Evolutionary conservation across 1,140 invertebrate genomes (phyloP).

Genomic region (Drosophila sulfurigaster): DNA sequence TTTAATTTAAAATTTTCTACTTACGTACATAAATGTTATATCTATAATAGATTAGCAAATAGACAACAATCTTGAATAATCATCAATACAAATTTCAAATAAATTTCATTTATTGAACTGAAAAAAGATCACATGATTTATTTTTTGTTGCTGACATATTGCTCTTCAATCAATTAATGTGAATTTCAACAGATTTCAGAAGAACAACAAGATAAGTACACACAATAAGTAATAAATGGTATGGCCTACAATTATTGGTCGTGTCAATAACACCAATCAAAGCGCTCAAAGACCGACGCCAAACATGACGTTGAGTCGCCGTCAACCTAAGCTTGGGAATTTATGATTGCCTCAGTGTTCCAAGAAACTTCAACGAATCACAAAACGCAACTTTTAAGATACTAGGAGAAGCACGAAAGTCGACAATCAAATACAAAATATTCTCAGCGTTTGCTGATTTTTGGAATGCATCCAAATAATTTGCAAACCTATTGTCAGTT

Average conservation of each 20-base stretch:
- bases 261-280: conserved; percentile 72
- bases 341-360: conserved; percentile 33
- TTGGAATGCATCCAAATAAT: conserved; percentile 34
- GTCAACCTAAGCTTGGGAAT: conserved; percentile 39
- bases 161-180: background rate
- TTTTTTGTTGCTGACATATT: conserved; percentile 5
- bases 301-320: conserved; percentile 29
- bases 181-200: conserved; percentile 1
- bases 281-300: conserved; percentile 56
- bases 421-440: background rate
- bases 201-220: background rate
- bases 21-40: conserved; percentile 36
- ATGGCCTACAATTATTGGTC: conserved; percentile 22
- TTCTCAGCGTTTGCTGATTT: background rate
- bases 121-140: conserved; percentile 1
- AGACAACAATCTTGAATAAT: conserved; percentile 47
- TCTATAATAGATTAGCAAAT: conserved; percentile 24
- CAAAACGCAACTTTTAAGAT: background rate
- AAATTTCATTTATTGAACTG: conserved; percentile 44
- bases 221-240: conserved; percentile 1
- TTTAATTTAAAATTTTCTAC: conserved; percentile 54
- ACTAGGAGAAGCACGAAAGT: background rate
- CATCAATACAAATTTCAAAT: conserved; percentile 43
- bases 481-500: conserved; percentile 16
- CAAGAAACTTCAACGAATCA: conserved; percentile 16